Base-by-base conservation (phyloP, 2,888 invertebrate species). In the Philereme transversata region DNA sequence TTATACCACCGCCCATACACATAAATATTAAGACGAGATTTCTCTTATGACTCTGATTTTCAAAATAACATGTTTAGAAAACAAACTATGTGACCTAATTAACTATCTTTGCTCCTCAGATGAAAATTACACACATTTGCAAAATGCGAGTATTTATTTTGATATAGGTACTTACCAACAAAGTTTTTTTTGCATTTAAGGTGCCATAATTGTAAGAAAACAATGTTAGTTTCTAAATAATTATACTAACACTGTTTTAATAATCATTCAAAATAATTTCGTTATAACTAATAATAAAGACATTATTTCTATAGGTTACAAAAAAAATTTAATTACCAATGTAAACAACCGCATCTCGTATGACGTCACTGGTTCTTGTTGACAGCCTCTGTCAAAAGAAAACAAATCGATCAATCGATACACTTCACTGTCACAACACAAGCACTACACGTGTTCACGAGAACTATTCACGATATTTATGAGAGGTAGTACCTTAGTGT, bases 271-370 rank as follows among this genome's bases (percentile, higher is more conserved):
- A 22, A 22, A 22, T 22, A 22, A 22, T 22, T 22, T 22, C n/a
- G n/a, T n/a, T n/a, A n/a, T 22, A 22, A 22, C n/a, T 22, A 22
- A 22, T 3, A 22, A 22, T 22, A 22, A 22, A 1, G 22, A 22
- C 1, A 3, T 22, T 22, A 22, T 22, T 22, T 22, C 22, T 22
- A 2, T 22, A 22, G 1, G 8, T 71, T 66, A 7, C 7, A 46
- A 41, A 34, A 47, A 43, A 66, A 61, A 67, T 65, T 71, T 6
- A 60, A 57, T 84, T 89, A 91, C 91, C 90, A 89, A 74, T 69
- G 77, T 72, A 78, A 81, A 76, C 82, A 89, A 86, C 88, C 87
- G 88, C 91, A 91, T 90, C 76, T 73, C 83, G 83, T 60, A 60
- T 65, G 72, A 68, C 69, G 75, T 79, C 75, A 76, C 75, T 72